phyloP scores from a whole-genome alignment of 2,797 vertebrate genomes.

The Nasua narica region DNA sequence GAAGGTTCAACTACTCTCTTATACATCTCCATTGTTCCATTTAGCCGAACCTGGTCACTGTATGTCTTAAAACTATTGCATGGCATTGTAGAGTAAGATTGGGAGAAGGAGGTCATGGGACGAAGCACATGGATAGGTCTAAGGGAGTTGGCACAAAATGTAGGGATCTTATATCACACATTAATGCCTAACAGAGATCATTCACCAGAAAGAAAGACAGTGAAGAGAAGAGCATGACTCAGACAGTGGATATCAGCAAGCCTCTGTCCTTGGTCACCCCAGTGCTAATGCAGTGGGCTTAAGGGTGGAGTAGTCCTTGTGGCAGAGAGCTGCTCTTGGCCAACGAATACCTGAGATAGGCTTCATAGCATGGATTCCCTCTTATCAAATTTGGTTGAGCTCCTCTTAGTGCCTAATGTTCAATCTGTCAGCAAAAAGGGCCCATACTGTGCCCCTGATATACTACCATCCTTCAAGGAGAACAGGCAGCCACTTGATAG shows the following conservation, averaged over 20 bases:
- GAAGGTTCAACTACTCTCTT: neutral
- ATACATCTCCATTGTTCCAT: neutral
- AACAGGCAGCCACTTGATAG: neutral
- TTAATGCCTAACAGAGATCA: neutral
- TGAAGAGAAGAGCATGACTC: neutral
- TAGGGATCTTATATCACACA: neutral
- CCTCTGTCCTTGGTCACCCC: neutral
- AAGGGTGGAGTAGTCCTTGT: neutral
- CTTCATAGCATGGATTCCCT: neutral
- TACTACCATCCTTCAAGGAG: neutral
- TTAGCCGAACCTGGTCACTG: neutral
- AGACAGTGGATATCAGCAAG: neutral
- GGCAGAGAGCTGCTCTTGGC: neutral
- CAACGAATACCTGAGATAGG: neutral
- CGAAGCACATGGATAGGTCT: neutral
- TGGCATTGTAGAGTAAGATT: neutral
- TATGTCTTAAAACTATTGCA: neutral
- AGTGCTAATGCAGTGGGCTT: neutral
- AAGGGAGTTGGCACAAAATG: neutral
- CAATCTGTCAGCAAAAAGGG: neutral
- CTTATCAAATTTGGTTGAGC: neutral
- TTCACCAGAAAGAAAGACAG: neutral
- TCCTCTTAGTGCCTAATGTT: neutral
- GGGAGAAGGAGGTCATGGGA: neutral
- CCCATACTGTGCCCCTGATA: neutral